phyloP scores from a whole-genome alignment of 2,888 invertebrate species.

The Thysanoteuthis rhombus region DNA sequence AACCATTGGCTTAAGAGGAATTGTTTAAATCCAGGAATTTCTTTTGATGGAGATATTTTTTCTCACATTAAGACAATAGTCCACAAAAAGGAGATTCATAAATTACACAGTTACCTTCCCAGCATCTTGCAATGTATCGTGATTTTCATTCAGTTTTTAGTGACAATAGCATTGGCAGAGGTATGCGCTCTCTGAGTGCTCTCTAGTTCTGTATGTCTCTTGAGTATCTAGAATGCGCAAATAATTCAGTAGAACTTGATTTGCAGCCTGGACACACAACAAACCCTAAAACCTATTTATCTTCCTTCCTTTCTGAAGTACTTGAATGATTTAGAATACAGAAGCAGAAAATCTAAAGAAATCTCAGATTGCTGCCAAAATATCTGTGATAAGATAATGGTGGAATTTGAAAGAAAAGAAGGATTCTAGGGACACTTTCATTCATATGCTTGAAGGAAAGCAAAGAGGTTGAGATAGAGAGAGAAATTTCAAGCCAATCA shows the following conservation, averaged over 20 bases:
- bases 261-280: not conserved
- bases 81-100: too few relatives aligned
- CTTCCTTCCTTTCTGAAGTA: not conserved
- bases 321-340: not conserved
- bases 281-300: slow-evolving; percentile 12
- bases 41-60: too few relatives aligned
- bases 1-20: too few relatives aligned
- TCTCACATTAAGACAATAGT: too few relatives aligned
- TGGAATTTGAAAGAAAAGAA: not conserved
- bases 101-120: too few relatives aligned
- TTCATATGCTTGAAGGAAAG: not conserved
- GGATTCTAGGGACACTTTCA: not conserved
- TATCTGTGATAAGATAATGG: slow-evolving; percentile 12
- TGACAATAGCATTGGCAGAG: too few relatives aligned
- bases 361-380: slow-evolving; percentile 12
- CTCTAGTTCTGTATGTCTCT: too few relatives aligned
- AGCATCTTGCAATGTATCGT: too few relatives aligned
- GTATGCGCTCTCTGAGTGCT: too few relatives aligned
- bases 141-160: too few relatives aligned
- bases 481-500: not conserved
- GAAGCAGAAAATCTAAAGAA: not conserved
- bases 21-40: too few relatives aligned
- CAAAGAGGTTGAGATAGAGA: not conserved
- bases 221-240: not conserved
- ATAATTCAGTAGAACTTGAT: slow-evolving; percentile 12